Evolutionary conservation across 2,888 invertebrate species (phyloP), one percentile per base, ranked within the genome.

Genomic region (Lymantria monacha): DNA sequence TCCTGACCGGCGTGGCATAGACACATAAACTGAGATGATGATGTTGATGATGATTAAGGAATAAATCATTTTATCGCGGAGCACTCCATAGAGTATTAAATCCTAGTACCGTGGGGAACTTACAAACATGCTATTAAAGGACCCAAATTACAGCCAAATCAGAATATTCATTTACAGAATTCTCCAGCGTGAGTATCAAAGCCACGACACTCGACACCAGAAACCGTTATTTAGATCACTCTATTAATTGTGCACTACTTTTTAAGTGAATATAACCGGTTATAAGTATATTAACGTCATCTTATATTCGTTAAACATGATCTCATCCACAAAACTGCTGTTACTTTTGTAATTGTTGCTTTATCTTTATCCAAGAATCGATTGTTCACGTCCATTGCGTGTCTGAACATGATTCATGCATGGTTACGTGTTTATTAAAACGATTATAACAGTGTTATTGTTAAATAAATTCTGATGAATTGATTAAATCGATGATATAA

Each of bases 321-420:
- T 75, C 70, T 59, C 72, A 61, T 70, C 65, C 66, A 75, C 72
- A 63, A 51, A n/a, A 55, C 62, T 59, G 63, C 69, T 72, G 64
- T 70, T 65, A 72, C 66, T 71, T 76, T 76, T 78, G 75, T 81
- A 78, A 72, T 66, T 61, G 64, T 74, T 66, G 59, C 55, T 61
- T 72, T 72, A 75, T 74, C 70, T 69, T 49, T 44, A 57, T 53
- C 42, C 22, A 60, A 53, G 51, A 66, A 70, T 69, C 69, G 63
- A 76, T 74, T 72, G 66, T 72, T 69, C 58, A 62, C 62, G 56
- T 65, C 48, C 67, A 70, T 66, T 67, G 66, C 61, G 59, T 57
- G 51, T 54, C 51, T 53, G 42, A 55, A 61, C 9, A 48, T 55
- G 60, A 60, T 14, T 57, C 74, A 75, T 75, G 75, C 68, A 65